phyloP scores from a whole-genome alignment of 2,113 vertebrate genomes.

The Notarius lentiginosus region DNA sequence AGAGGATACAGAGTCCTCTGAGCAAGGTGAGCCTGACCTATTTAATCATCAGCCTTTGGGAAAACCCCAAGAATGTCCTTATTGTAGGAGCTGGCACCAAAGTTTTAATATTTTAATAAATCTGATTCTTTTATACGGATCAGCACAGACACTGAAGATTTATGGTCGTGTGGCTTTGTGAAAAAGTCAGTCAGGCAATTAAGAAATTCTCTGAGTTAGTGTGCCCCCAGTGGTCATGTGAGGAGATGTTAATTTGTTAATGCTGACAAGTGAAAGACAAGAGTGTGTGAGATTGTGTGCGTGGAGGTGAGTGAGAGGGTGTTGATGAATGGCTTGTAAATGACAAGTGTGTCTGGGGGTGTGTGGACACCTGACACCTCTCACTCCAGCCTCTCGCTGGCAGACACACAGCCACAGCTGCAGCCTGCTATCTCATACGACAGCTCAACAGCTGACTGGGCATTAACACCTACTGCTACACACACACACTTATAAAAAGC shows the following conservation, averaged over 20 bases:
- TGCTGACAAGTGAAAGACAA: conserved; percentile 39
- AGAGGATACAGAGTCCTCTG: conserved; percentile 71
- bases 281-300: conserved; percentile 30
- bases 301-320: conserved; percentile 51
- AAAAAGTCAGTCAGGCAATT: neutral
- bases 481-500: neutral
- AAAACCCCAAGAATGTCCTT: neutral
- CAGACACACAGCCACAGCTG: conserved; percentile 62
- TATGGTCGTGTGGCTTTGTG: neutral
- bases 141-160: neutral
- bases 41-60: neutral
- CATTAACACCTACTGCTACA: conserved; percentile 37
- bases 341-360: conserved; percentile 49
- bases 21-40: conserved; percentile 60
- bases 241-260: conserved; percentile 53
- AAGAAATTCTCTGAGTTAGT: neutral
- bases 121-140: neutral
- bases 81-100: too few species aligned
- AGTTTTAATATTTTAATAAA: neutral
- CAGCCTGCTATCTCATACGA: conserved; percentile 60
- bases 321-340: conserved; percentile 56
- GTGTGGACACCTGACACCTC: conserved; percentile 60
- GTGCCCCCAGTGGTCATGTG: conserved; percentile 10
- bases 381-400: conserved; percentile 42
- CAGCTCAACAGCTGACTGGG: conserved; percentile 39